Conservation (phyloP, 2,113 vertebrate genomes). For the Phainopepla nitens region DNA sequence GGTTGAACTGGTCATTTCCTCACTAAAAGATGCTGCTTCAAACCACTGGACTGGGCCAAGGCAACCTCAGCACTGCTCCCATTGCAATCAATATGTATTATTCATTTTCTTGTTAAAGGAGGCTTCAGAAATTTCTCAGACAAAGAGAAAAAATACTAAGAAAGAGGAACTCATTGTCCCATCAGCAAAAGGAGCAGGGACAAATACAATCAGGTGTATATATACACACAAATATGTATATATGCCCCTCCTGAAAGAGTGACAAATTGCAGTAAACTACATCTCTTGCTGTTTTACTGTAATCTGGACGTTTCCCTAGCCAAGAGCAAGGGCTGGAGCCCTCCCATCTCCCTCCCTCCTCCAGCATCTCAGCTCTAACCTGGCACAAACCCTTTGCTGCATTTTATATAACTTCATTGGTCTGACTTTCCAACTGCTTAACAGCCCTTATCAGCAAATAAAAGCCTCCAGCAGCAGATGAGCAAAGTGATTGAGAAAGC, state of each 20-base stretch:
- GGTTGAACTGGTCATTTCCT: not conserved
- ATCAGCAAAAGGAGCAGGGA: not conserved
- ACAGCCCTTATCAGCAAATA: slow-evolving; percentile 63
- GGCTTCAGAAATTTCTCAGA: not conserved
- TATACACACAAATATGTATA: not conserved
- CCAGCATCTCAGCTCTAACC: not conserved
- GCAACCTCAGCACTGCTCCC: not conserved
- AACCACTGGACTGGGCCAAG: not conserved
- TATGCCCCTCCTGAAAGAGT: not conserved
- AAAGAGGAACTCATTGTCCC: not conserved
- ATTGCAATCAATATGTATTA: not conserved
- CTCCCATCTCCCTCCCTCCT: not conserved
- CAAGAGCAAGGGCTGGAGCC: not conserved
- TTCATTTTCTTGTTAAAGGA: not conserved
- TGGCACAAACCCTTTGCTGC: not conserved
- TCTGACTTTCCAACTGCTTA: slow-evolving; percentile 54
- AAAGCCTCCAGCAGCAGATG: slow-evolving; percentile 57
- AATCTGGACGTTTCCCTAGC: not conserved
- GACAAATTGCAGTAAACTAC: not conserved
- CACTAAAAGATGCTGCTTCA: not conserved
- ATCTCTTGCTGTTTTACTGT: not conserved
- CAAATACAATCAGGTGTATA: not conserved
- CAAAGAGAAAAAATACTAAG: not conserved
- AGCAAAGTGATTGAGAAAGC: slow-evolving; percentile 59
- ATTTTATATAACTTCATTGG: slow-evolving; percentile 24